Base-by-base conservation (phyloP, 2,113 vertebrate species). In the Mirounga angustirostris region DNA sequence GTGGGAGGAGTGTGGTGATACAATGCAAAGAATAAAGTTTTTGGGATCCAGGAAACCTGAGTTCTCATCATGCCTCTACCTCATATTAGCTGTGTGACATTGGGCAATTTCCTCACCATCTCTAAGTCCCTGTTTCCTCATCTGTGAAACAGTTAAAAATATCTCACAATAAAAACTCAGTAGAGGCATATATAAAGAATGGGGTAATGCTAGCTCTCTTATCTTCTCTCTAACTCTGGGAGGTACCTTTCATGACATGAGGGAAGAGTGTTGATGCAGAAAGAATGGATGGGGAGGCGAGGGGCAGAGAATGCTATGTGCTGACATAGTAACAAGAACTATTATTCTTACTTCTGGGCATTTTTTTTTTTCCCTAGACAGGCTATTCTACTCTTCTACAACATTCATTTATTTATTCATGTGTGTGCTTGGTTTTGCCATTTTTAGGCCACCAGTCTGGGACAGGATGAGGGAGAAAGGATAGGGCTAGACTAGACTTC, bases 241-340 rank as follows among this genome's bases (percentile, higher is more conserved):
- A 78, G 46, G 14, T 56, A 16, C 71, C 71, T 54, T 54, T 46
- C 14, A 82, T 40, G 43, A 56, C 46, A 13, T 4, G 59, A 79
- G 5, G 58, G 43, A 79, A 40, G 58, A 10, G 50, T 50, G 19
- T 33, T n/a, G 9, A 67, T 59, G 30, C 3, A 13, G 65, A 73
- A 65, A 69, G 54, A 54, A 36, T 19, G 58, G 69, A 73, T 63
- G 59, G 19, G 14, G 18, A 24, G 14, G 2, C 5, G 5, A 40
- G 14, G 50, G 59, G 28, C 73, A 56, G 26, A 58, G 36, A 79
- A 36, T 2, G 26, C 14, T 78, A 4, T 0, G 0, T 43, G 1
- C 50, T n/a, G 19, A 26, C 40, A 24, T 10, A 28, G 73, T 46
- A 56, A 87, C 46, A 50, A 94, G 36, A 40, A 30, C 14, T 79